A percentile compares a stretch with the other conserved stretches of the same genome.
Conservation (phyloP, 2,113 vertebrate species). For the Brachirus orientalis region DNA sequence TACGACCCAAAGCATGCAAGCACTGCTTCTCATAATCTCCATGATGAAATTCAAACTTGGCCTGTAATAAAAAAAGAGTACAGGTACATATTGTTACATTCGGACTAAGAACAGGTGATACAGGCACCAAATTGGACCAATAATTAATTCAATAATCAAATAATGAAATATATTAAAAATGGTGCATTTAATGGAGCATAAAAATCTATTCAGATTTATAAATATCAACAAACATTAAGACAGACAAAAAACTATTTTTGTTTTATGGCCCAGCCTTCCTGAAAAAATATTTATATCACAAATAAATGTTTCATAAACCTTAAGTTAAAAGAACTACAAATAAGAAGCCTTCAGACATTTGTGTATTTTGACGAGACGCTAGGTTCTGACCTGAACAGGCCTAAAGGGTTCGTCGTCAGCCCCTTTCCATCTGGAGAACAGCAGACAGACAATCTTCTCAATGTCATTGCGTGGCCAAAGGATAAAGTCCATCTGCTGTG, state of each 20-base stretch:
- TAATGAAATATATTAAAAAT: background rate
- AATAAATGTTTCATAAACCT: no score
- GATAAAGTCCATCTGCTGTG: slow-evolving; percentile 99
- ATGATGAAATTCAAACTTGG: slow-evolving; percentile 99
- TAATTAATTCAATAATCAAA: background rate
- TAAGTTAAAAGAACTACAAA: no score
- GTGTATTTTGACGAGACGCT: no score
- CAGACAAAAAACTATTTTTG: no score
- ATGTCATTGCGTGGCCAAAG: slow-evolving; percentile 99
- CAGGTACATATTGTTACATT: no score
- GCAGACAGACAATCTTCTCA: slow-evolving; percentile 98
- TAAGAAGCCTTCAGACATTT: no score
- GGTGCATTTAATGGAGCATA: background rate
- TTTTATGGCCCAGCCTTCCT: no score
- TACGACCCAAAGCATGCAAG: slow-evolving; percentile 96
- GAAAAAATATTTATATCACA: no score
- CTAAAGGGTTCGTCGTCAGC: slow-evolving; percentile 94
- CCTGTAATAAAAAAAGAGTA: slow-evolving; percentile 73
- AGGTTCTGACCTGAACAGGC: slow-evolving; percentile 92
- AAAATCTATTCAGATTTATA: background rate
- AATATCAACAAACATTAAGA: no score
- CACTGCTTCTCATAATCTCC: slow-evolving; percentile 99
- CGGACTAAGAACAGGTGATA: no score
- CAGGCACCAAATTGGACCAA: no score
- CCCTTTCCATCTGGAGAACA: slow-evolving; percentile 99